phyloP scores from a whole-genome alignment of 2,888 invertebrate genomes.

The Shargacucullia verbasci region DNA sequence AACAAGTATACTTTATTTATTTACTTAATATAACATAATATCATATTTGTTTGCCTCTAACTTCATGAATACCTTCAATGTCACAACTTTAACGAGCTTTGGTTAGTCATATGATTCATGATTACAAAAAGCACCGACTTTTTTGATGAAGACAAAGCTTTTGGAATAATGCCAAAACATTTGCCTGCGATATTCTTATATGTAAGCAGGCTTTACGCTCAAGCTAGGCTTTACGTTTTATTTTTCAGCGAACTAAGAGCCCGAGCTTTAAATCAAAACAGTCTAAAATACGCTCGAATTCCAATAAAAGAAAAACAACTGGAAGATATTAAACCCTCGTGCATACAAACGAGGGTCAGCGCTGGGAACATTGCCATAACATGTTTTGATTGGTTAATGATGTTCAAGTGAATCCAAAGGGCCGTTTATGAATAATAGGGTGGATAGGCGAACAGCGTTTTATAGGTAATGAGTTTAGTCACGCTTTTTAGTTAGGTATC shows the following conservation, averaged over 20 bases:
- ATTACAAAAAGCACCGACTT: constrained; percentile 14
- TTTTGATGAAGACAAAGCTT: constrained; percentile 26
- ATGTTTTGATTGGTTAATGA: constrained; percentile 63
- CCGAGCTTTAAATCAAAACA: constrained; percentile 27
- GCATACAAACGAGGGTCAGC: constrained; percentile 45
- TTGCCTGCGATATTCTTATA: constrained; percentile 26
- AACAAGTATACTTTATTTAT: constrained; percentile 6
- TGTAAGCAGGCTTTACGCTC: too few species aligned
- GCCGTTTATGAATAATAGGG: constrained; percentile 57
- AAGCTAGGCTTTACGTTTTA: constrained; percentile 9
- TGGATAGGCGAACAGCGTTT: constrained; percentile 38
- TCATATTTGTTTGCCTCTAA: constrained; percentile 2
- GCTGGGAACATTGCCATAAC: constrained; percentile 50
- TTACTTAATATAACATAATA: constrained; percentile 11
- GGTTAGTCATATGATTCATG: constrained; percentile 25
- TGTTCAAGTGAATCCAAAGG: constrained; percentile 55
- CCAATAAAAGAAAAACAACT: constrained; percentile 30
- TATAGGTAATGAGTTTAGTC: constrained; percentile 59
- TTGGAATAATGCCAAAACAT: constrained; percentile 34
- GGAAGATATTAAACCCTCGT: constrained; percentile 31
- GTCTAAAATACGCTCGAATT: constrained; percentile 22
- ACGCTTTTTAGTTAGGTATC: constrained; percentile 35
- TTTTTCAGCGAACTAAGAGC: constrained; percentile 7
- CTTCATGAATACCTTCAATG: constrained; percentile 9
- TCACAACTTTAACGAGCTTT: constrained; percentile 14